Evolutionary conservation across 2,113 vertebrate species (phyloP).

Genomic region (Trematomus loennbergii): DNA sequence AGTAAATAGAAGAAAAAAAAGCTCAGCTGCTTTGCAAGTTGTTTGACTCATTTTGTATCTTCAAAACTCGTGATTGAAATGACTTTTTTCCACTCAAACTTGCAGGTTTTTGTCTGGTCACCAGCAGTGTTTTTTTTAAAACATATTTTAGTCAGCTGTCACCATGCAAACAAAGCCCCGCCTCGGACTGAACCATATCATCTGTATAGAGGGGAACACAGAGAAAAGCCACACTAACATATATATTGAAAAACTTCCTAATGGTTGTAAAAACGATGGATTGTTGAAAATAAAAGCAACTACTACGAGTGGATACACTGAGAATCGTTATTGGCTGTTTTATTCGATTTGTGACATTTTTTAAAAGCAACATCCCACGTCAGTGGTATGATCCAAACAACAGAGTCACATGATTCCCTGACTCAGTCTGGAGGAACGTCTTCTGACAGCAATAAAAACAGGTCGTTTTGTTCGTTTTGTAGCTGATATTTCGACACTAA

Average conservation of each 20-base stretch:
- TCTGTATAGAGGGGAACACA: accelerated
- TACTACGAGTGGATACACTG: no score
- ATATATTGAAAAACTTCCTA: neutral
- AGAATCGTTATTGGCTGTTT: neutral
- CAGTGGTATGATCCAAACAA: conserved; percentile 41
- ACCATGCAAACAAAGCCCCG: neutral
- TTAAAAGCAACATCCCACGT: no score
- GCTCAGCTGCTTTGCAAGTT: neutral
- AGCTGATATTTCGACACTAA: accelerated
- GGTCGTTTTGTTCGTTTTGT: neutral
- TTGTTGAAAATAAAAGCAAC: no score
- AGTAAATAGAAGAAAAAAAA: neutral
- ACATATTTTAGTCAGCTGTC: neutral
- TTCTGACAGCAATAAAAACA: no score
- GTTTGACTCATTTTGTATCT: conserved; percentile 1
- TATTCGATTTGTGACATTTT: neutral
- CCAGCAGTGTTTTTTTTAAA: no score
- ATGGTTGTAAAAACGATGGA: no score
- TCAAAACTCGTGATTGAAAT: neutral
- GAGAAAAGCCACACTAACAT: accelerated
- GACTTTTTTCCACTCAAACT: no score
- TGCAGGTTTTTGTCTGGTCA: no score
- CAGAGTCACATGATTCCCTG: conserved; percentile 28
- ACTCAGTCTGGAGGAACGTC: neutral
- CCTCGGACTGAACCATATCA: conserved; percentile 11